Evolutionary conservation across 37 sponge, comb jelly and placozoan species (phyloP).

Genomic region (Beroe ovata): DNA sequence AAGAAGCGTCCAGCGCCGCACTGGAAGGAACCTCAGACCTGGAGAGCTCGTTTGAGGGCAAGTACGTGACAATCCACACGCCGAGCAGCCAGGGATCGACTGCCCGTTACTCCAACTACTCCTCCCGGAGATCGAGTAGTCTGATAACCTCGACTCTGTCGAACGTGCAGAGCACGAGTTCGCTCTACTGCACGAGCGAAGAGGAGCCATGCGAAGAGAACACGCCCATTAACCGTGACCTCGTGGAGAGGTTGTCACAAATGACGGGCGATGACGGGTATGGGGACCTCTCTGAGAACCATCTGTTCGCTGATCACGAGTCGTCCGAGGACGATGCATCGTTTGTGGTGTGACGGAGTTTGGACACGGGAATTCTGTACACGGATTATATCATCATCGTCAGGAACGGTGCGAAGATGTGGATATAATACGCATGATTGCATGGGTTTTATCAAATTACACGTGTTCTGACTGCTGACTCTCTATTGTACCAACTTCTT

Average conservation of each 20-base stretch:
- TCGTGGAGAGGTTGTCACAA: not conserved
- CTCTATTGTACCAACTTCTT: no score
- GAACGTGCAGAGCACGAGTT: not conserved
- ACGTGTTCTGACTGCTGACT: no score
- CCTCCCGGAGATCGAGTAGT: constrained; percentile 15
- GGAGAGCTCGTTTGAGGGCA: not conserved
- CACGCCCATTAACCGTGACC: not conserved
- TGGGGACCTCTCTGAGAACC: constrained; percentile 31
- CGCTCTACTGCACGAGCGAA: not conserved
- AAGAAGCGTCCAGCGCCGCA: not conserved
- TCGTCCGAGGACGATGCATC: not conserved
- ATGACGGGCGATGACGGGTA: not conserved
- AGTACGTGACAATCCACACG: constrained; percentile 5
- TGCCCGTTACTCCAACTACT: constrained; percentile 20
- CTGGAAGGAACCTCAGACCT: constrained; percentile 25
- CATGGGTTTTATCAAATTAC: no score
- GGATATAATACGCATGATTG: no score
- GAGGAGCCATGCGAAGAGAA: not conserved
- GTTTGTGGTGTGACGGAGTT: not conserved
- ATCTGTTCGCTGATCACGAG: constrained; percentile 22
- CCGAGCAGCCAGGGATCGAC: not conserved
- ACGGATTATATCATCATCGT: no score
- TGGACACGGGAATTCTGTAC: no score
- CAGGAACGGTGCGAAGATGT: no score
- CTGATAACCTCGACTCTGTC: constrained; percentile 7